Base-by-base conservation (phyloP, 2,888 invertebrate genomes). In the Timema podura region DNA sequence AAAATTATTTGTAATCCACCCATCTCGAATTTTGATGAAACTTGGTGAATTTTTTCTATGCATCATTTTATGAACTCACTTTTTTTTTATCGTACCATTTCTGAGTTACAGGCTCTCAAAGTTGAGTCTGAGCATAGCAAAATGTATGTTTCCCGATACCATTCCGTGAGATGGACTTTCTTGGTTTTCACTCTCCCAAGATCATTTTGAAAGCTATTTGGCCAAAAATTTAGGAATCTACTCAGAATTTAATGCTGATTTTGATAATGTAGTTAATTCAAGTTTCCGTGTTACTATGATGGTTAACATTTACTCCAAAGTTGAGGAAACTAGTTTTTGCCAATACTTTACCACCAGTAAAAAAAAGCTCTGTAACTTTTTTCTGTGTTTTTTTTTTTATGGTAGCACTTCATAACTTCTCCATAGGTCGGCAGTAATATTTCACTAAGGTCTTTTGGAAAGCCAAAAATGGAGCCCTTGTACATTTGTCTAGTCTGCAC, bases 21-120 rank as follows among this genome's bases (percentile, higher is more conserved):
- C 54, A 16, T 54, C 54, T 54, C 7, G 16, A 16, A 54, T 15
- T 54, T 54, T 54, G 54, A 54, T 54, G 54, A 54, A 54, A 54
- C 54, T 54, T 54, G 10, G 6, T 54, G 54, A 5, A 54, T 16
- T 54, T 54, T 54, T 15, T 54, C 54, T 54, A 13, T 6, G 54
- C 54, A 54, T 54, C 7, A 54, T 54, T 6, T 3, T 54, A 54
- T 54, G 54, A 54, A 54, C n/a, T 7, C 54, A 54, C 54, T 15
- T 54, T 8, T 2, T 15, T 54, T 54, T 54, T 54, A 13, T 54
- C 9, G 8, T 15, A 54, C 11, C 54, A 6, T 54, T 54, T 54
- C 54, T 5, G 54, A 54, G 6, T 9, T 54, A 54, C 7, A 54
- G 54, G 54, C 7, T 7, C 7, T 54, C 9, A 54, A 54, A 54